These are phyloP conservation scores for Cranoglanis bouderius DNA, from an alignment of 2,113 vertebrate species.

Conservation along the genomic window DNA sequence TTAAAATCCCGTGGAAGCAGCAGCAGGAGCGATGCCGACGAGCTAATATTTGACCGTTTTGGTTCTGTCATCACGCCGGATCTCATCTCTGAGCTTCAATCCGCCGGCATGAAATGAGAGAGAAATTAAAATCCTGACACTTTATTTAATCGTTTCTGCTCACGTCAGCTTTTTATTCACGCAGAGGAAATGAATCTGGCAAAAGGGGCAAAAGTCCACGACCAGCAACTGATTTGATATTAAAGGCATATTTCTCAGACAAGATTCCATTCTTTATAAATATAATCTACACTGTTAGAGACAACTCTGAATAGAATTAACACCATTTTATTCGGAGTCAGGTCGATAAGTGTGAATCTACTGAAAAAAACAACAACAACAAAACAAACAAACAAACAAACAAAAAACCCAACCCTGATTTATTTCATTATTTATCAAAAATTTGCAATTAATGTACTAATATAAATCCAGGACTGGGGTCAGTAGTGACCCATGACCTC, in stretches of 20 bases:
- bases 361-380: too few species aligned
- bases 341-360: too few species aligned
- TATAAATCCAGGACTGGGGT: neutral
- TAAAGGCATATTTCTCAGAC: slow-evolving; percentile 15
- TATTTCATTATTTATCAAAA: neutral
- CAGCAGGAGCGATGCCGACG: slow-evolving; percentile 15
- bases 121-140: slow-evolving; percentile 44
- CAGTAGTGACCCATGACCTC: neutral
- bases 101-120: slow-evolving; percentile 2
- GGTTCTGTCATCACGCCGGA: slow-evolving; percentile 44
- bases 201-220: neutral
- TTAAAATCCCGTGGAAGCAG: slow-evolving; percentile 32
- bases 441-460: neutral
- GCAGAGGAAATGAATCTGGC: neutral
- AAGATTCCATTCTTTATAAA: slow-evolving; percentile 17
- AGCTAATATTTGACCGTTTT: slow-evolving; percentile 45
- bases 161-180: neutral
- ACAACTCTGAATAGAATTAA: neutral
- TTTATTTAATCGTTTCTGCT: slow-evolving; percentile 38
- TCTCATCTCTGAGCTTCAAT: slow-evolving; percentile 29
- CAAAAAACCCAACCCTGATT: neutral
- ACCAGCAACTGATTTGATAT: neutral
- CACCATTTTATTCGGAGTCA: neutral
- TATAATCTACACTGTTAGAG: neutral
- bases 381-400: too few species aligned